Percentiles rank a stretch among this genome's conserved stretches.
phyloP scores from a whole-genome alignment of 2,113 vertebrate genomes.

The Parus major region DNA sequence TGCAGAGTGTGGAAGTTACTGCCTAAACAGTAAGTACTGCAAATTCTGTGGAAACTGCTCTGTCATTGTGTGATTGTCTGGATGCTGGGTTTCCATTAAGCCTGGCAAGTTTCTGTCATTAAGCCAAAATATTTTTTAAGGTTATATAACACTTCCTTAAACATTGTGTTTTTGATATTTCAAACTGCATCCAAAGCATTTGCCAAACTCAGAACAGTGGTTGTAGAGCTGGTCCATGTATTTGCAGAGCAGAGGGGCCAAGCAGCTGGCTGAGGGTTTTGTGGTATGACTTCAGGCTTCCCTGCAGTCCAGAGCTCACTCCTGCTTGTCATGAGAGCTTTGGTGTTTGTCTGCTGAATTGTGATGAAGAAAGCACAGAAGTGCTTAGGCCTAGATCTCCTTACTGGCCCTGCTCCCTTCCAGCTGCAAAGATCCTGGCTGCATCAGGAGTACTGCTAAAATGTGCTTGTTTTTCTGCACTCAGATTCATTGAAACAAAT shows the following conservation, averaged over 20 bases:
- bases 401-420: not conserved
- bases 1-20: conserved; percentile 96
- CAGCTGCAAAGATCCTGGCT: not conserved
- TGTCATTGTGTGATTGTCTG: not conserved
- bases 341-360: rapidly evolving
- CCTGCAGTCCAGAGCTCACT: not conserved
- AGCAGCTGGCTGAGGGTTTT: not conserved
- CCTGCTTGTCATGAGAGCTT: not conserved
- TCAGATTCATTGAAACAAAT: not conserved
- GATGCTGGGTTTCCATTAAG: not conserved
- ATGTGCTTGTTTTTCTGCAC: not conserved
- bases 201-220: not conserved
- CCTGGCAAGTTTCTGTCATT: not conserved
- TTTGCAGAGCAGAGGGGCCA: not conserved
- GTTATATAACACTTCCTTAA: not conserved
- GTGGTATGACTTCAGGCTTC: not conserved
- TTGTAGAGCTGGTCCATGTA: not conserved
- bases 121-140: not conserved
- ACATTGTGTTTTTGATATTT: not conserved
- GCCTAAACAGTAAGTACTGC: conserved; percentile 94
- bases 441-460: not conserved
- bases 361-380: not conserved
- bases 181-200: not conserved
- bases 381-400: not conserved
- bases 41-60: not conserved